Conservation (phyloP, 92 coral and sea anemone genomes). For the Hydrozoanthus gracilis region DNA sequence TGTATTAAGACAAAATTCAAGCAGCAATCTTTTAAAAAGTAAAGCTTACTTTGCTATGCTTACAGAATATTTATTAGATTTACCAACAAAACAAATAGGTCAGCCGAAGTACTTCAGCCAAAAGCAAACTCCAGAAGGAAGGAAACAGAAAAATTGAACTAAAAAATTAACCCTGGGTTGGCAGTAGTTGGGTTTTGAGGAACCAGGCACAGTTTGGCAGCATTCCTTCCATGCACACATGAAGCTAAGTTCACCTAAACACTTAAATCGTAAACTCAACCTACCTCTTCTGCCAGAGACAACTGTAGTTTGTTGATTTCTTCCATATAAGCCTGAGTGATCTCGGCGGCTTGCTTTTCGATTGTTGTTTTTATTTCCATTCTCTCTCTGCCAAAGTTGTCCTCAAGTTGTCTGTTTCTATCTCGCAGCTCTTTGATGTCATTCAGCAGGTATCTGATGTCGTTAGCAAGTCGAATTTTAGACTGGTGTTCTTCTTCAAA, state of each 20-base stretch:
- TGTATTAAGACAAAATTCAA: too few relatives aligned
- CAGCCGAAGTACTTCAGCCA: too few relatives aligned
- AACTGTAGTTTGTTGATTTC: slow-evolving; percentile 81
- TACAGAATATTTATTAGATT: too few relatives aligned
- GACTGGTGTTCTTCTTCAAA: slow-evolving; percentile 78
- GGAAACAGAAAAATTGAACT: too few relatives aligned
- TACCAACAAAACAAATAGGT: too few relatives aligned
- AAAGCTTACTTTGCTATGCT: too few relatives aligned
- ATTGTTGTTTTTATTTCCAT: slow-evolving; percentile 82
- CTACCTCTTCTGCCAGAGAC: slow-evolving; percentile 75
- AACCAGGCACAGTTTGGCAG: neutral
- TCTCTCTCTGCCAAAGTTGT: slow-evolving; percentile 78
- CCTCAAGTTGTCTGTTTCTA: slow-evolving; percentile 76
- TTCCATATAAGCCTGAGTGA: slow-evolving; percentile 77
- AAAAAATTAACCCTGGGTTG: too few relatives aligned
- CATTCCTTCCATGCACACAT: neutral
- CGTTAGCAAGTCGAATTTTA: slow-evolving; percentile 77
- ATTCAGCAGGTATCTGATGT: slow-evolving; percentile 76
- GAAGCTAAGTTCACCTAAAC: neutral
- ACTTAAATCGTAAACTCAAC: neutral
- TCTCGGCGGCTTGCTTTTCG: slow-evolving; percentile 86
- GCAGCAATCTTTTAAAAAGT: too few relatives aligned
- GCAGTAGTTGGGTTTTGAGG: too few relatives aligned
- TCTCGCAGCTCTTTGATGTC: slow-evolving; percentile 84
- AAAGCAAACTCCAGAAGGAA: too few relatives aligned